Conservation (phyloP, 2,113 vertebrate species). For the Piprites chloris region DNA sequence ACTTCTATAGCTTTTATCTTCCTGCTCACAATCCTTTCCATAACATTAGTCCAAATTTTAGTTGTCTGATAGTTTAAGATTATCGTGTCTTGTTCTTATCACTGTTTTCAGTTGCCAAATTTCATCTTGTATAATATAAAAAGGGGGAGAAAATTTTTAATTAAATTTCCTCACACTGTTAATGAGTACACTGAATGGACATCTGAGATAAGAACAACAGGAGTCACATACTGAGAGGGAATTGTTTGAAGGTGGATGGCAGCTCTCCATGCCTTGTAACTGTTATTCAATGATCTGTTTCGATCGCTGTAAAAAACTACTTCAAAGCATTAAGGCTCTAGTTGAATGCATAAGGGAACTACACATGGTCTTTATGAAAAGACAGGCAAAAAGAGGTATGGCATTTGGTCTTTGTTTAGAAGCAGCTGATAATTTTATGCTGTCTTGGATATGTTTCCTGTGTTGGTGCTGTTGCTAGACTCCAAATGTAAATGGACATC, state of each 20-base stretch:
- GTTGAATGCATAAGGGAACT: background rate
- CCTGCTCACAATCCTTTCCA: background rate
- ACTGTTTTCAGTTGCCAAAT: background rate
- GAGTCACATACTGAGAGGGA: background rate
- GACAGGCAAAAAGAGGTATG: background rate
- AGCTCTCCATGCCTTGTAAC: background rate
- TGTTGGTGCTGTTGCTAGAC: background rate
- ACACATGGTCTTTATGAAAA: background rate
- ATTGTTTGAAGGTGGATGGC: background rate
- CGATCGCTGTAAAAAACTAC: background rate
- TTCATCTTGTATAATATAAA: background rate
- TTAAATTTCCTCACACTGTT: background rate
- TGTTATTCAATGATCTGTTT: background rate
- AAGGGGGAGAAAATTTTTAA: background rate
- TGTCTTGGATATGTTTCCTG: background rate
- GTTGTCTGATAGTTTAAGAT: background rate
- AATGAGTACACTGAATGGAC: background rate
- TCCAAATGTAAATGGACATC: background rate
- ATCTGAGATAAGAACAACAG: background rate
- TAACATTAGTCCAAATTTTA: background rate
- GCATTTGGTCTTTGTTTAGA: background rate
- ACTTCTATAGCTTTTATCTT: background rate
- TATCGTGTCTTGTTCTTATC: background rate
- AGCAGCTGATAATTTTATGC: background rate
- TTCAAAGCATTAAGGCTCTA: background rate